Evolutionary conservation across 2,888 invertebrate genomes (phyloP).

Genomic region (Lypha dubia): DNA sequence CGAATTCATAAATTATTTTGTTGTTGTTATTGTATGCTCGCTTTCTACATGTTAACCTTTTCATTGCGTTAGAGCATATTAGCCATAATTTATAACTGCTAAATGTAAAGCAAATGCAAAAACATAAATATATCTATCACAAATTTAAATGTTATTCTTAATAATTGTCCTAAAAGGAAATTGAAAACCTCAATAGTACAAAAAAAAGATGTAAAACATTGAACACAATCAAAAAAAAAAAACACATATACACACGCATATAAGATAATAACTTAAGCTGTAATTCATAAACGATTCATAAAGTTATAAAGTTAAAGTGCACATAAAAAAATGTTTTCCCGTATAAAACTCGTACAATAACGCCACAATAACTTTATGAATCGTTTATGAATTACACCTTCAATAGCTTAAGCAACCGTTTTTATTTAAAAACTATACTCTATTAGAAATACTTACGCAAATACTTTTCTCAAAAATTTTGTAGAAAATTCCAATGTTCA

Average conservation of each 20-base stretch:
- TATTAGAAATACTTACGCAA: conserved; percentile 38
- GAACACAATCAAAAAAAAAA: too few relatives aligned
- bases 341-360: too few relatives aligned
- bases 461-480: neutral
- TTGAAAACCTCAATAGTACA: neutral
- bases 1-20: neutral
- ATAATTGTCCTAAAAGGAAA: neutral
- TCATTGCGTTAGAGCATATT: neutral
- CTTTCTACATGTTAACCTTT: neutral
- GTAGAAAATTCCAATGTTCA: neutral
- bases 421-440: neutral
- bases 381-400: too few relatives aligned
- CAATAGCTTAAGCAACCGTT: neutral
- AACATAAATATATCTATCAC: too few relatives aligned
- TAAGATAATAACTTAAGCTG: too few relatives aligned
- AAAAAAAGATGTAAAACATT: neutral
- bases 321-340: too few relatives aligned
- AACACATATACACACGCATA: too few relatives aligned
- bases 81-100: conserved; percentile 8
- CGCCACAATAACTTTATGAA: too few relatives aligned
- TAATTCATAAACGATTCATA: too few relatives aligned
- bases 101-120: neutral
- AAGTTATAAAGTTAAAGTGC: too few relatives aligned
- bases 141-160: neutral
- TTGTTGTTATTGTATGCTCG: neutral